These are phyloP conservation scores for Psittacara wagleri DNA, from an alignment of 2,113 vertebrate species.

Conservation along the genomic window DNA sequence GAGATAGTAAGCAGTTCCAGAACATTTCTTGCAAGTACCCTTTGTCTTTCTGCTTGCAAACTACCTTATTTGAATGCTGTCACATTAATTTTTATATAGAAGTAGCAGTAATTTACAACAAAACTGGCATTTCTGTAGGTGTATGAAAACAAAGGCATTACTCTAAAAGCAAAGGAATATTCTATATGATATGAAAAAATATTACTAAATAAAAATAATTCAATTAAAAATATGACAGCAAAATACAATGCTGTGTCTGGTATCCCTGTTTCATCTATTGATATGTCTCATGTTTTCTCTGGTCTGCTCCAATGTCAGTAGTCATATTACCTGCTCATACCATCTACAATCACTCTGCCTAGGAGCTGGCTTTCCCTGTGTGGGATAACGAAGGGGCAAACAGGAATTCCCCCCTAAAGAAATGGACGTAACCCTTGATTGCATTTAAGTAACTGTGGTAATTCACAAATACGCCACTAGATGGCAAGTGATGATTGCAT, in stretches of 20 bases:
- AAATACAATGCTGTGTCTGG: too few species aligned
- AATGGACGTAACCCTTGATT: fast-evolving
- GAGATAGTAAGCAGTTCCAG: neutral
- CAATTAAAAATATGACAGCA: neutral
- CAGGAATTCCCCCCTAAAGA: neutral
- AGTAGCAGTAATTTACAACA: neutral
- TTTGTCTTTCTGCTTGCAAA: neutral
- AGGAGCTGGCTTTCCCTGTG: neutral
- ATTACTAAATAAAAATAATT: neutral
- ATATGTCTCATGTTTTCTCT: neutral
- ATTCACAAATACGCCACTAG: neutral
- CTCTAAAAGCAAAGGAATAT: neutral
- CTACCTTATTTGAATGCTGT: neutral
- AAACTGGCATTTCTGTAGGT: neutral
- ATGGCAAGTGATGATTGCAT: neutral
- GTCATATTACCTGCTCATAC: neutral
- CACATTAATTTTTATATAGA: neutral
- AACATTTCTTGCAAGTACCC: neutral
- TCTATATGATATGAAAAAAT: neutral
- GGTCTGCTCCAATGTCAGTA: neutral
- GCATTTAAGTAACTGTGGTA: neutral
- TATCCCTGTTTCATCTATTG: neutral
- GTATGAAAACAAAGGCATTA: neutral
- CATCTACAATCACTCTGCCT: neutral
- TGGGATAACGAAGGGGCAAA: neutral